Evolutionary conservation across 2,113 vertebrate species (phyloP).

Genomic region (Istiophorus platypterus): DNA sequence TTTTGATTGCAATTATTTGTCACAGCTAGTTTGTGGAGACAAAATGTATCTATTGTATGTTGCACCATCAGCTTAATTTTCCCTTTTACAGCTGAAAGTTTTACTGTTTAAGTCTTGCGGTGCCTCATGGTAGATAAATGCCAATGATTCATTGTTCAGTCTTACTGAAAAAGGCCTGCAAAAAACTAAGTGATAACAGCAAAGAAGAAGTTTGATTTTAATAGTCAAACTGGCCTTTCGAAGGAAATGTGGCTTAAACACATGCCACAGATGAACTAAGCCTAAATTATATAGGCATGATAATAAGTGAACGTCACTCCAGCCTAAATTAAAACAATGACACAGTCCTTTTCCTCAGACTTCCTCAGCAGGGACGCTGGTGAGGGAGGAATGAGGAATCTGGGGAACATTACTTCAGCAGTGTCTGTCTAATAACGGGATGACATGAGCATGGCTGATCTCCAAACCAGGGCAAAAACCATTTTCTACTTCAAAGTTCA

Average conservation of each 20-base stretch:
- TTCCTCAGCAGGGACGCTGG: slow-evolving; percentile 14
- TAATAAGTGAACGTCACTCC: slow-evolving; percentile 24
- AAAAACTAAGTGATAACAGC: background rate
- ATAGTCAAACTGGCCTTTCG: background rate
- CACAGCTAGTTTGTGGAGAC: no score
- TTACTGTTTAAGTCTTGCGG: no score
- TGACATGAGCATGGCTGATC: slow-evolving; percentile 58
- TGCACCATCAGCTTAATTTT: no score
- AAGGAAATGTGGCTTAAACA: slow-evolving; percentile 9
- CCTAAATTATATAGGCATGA: slow-evolving; percentile 31
- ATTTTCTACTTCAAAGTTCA: slow-evolving; percentile 69
- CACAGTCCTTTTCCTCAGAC: slow-evolving; percentile 27
- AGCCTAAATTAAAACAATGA: slow-evolving; percentile 30
- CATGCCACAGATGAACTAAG: slow-evolving; percentile 24
- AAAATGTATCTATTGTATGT: no score
- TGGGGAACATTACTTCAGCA: slow-evolving; percentile 14
- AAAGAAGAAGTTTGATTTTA: background rate
- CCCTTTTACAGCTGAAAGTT: no score
- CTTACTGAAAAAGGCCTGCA: background rate
- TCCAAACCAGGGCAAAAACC: slow-evolving; percentile 57
- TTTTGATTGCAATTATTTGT: no score
- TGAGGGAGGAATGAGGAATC: slow-evolving; percentile 42
- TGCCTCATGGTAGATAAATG: background rate
- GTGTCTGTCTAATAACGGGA: slow-evolving; percentile 48
- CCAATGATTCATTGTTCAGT: background rate